A percentile compares a stretch with the other conserved stretches of the same genome.
Conservation (phyloP, 2,113 vertebrate genomes). For the Chelonoidis abingdonii region DNA sequence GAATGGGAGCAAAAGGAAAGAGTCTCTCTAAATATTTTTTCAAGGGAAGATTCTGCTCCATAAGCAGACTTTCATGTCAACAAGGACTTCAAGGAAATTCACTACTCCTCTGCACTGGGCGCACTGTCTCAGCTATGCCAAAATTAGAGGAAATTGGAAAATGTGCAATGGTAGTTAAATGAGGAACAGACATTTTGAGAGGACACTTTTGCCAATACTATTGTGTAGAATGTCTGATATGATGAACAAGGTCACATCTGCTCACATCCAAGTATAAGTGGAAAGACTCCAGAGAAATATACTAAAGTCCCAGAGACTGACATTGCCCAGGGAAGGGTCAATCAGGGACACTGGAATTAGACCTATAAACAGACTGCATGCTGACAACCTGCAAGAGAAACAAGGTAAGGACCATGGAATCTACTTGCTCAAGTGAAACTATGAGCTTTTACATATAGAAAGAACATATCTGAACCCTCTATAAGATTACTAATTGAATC, state of each 20-base stretch:
- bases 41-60: background rate
- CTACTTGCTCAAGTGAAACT: background rate
- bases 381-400: background rate
- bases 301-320: background rate
- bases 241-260: background rate
- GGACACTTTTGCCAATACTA: accelerated
- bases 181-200: background rate
- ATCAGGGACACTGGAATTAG: background rate
- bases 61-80: background rate
- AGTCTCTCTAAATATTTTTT: background rate
- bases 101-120: accelerated
- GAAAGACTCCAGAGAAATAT: background rate
- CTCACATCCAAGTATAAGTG: background rate
- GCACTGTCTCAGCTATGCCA: background rate
- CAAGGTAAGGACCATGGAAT: background rate
- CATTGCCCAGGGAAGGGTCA: background rate
- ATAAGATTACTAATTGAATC: too few species aligned
- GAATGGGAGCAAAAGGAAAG: background rate
- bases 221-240: background rate
- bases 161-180: accelerated
- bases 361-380: accelerated
- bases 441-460: background rate
- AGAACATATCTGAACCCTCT: too few species aligned
- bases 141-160: background rate
- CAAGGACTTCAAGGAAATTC: background rate